Evolutionary conservation across 2,113 vertebrate genomes (phyloP).

Genomic region (Cavia porcellus): DNA sequence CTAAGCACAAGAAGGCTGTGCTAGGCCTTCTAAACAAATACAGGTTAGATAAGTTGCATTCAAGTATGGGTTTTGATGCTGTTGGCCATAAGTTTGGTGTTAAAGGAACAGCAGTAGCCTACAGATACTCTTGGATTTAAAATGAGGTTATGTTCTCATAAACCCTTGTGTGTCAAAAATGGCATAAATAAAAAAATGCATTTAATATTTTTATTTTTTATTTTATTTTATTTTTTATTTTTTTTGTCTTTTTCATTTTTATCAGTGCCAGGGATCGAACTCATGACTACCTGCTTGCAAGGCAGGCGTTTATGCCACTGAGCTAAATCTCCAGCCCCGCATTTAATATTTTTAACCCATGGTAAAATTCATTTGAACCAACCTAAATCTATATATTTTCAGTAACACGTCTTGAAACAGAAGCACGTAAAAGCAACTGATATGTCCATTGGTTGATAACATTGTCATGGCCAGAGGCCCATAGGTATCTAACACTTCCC

Average conservation of each 20-base stretch:
- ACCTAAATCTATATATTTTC: background rate
- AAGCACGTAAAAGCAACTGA: background rate
- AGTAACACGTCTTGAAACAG: background rate
- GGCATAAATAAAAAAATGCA: background rate
- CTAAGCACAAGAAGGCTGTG: background rate
- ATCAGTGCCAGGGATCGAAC: too few species aligned
- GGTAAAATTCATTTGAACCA: background rate
- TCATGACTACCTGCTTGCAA: too few species aligned
- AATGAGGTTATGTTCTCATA: background rate
- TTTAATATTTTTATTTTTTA: background rate
- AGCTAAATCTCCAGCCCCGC: background rate
- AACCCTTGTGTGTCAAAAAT: background rate
- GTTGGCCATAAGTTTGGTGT: fast-evolving
- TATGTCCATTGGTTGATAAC: background rate
- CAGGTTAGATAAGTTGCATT: fast-evolving
- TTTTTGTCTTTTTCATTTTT: too few species aligned
- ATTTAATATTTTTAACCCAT: background rate
- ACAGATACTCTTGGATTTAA: too few species aligned
- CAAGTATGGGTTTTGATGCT: fast-evolving
- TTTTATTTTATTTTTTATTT: too few species aligned
- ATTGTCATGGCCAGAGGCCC: background rate
- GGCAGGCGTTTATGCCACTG: too few species aligned
- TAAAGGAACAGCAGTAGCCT: background rate
- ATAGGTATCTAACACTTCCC: fast-evolving
- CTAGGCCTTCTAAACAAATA: fast-evolving